Percentiles rank a stretch among this genome's conserved stretches.
Conservation (phyloP, 2,888 invertebrate species). For the Tenthredo scrophulariae region DNA sequence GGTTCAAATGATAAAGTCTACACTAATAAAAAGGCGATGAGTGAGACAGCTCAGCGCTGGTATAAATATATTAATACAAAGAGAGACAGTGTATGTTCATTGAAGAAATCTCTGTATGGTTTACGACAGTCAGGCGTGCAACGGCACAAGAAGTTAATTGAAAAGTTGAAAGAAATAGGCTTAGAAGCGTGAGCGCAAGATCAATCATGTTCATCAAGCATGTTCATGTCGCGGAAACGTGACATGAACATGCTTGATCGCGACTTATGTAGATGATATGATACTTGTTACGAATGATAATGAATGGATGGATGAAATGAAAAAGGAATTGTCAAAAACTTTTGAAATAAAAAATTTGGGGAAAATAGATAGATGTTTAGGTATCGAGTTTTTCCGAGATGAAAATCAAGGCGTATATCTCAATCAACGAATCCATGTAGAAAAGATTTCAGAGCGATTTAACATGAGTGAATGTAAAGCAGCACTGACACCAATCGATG, state of each 20-base stretch:
- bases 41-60: constrained; percentile 48
- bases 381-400: constrained; percentile 1
- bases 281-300: background rate
- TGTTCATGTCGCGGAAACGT: background rate
- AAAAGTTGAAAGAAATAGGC: background rate
- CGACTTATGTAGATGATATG: background rate
- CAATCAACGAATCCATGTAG: background rate
- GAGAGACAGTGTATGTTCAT: constrained; percentile 52
- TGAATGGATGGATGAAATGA: background rate
- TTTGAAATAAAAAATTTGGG: constrained; percentile 10
- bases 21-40: background rate
- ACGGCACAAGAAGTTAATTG: constrained; percentile 55
- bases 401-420: background rate
- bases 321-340: background rate
- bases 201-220: too few relatives aligned
- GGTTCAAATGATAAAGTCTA: background rate
- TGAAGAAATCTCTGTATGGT: constrained; percentile 56
- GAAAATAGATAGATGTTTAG: background rate
- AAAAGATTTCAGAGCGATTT: background rate
- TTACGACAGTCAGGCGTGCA: constrained; percentile 56
- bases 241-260: background rate
- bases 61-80: background rate
- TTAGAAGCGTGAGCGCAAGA: background rate
- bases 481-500: constrained; percentile 45
- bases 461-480: constrained; percentile 50